phyloP scores from a whole-genome alignment of 1,140 invertebrate species.

The Drosophila leontia region DNA sequence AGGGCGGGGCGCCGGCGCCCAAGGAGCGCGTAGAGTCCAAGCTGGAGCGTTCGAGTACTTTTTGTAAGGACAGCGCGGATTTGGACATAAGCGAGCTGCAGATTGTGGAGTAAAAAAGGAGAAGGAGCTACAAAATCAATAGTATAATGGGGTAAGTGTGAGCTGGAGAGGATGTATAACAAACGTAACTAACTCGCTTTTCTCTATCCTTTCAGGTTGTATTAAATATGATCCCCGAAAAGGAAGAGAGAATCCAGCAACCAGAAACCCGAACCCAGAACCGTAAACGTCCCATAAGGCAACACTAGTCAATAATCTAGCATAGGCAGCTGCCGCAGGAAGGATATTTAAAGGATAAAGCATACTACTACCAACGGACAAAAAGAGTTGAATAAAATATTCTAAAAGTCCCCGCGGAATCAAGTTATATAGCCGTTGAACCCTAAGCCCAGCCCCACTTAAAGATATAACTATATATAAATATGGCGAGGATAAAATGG shows the following conservation, averaged over 20 bases:
- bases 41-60: constrained; percentile 83
- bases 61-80: constrained; percentile 83
- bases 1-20: constrained; percentile 16
- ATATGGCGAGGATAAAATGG: constrained; percentile 17
- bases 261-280: constrained; percentile 32
- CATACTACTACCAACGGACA: constrained; percentile 39
- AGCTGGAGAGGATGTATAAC: not conserved
- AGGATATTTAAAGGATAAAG: constrained; percentile 43
- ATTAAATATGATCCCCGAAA: constrained; percentile 61
- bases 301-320: constrained; percentile 83
- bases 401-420: constrained; percentile 36
- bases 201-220: constrained; percentile 36
- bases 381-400: constrained; percentile 48
- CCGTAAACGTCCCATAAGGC: constrained; percentile 77
- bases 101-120: constrained; percentile 76
- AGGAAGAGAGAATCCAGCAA: constrained; percentile 10
- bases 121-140: not conserved
- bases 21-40: constrained; percentile 73
- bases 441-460: constrained; percentile 23
- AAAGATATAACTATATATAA: constrained; percentile 26
- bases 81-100: constrained; percentile 76
- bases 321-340: constrained; percentile 70
- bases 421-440: constrained; percentile 54
- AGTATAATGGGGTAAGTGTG: not conserved
- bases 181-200: not conserved